Conservation (phyloP, 2,113 vertebrate genomes). For the Hucho hucho region DNA sequence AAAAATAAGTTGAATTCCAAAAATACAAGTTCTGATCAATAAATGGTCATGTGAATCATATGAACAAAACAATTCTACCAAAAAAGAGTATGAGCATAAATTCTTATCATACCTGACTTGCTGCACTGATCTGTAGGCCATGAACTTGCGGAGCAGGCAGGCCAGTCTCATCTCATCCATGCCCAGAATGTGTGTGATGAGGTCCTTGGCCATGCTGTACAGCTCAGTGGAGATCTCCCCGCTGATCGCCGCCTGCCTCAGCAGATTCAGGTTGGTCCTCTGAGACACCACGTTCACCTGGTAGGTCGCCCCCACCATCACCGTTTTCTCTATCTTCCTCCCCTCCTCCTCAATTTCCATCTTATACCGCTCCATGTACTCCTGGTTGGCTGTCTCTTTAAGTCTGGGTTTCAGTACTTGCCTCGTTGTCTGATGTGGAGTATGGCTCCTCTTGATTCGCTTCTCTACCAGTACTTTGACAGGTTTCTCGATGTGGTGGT, state of each 20-base stretch:
- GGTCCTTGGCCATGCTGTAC: neutral
- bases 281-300: slow-evolving; percentile 2
- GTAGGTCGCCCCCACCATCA: neutral
- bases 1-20: too few species aligned
- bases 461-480: neutral
- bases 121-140: slow-evolving; percentile 6
- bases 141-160: slow-evolving; percentile 14
- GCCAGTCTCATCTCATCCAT: neutral
- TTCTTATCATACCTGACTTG: slow-evolving; percentile 15
- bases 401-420: neutral
- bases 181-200: neutral
- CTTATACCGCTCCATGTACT: neutral
- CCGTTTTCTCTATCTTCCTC: neutral
- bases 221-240: slow-evolving; percentile 4
- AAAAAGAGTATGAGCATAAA: neutral
- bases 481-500: neutral
- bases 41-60: neutral
- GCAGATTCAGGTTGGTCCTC: slow-evolving; percentile 14
- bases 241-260: slow-evolving; percentile 3
- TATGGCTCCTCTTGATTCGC: neutral
- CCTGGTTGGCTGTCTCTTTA: neutral
- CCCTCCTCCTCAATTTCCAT: slow-evolving; percentile 1
- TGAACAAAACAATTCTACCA: neutral
- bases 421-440: neutral
- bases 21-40: neutral